Conservation (phyloP, 2,113 vertebrate genomes). For the Mixornis gularis region DNA sequence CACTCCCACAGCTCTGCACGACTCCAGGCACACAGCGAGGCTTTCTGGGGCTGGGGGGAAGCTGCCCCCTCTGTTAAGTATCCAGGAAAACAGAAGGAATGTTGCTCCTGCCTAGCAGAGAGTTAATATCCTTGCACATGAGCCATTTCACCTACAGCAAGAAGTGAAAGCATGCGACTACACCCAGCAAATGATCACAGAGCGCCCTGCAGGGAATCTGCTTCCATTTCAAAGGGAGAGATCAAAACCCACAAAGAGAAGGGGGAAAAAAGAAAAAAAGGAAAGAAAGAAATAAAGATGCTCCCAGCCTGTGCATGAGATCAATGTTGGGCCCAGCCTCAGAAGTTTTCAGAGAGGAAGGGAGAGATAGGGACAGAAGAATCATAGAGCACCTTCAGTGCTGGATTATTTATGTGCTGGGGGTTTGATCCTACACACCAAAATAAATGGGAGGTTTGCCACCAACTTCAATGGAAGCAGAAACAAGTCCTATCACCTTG, state of each 20-base stretch:
- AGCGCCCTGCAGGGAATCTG: constrained; percentile 56
- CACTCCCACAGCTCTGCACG: not conserved
- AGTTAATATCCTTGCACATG: constrained; percentile 54
- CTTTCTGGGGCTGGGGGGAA: not conserved
- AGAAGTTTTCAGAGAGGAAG: constrained; percentile 26
- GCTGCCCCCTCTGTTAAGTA: not conserved
- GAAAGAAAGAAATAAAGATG: not conserved
- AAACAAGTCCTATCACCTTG: constrained; percentile 37
- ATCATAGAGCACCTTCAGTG: not conserved
- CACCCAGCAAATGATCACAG: constrained; percentile 51
- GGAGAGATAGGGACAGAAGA: constrained; percentile 1
- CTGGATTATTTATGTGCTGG: constrained; percentile 36
- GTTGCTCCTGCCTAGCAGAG: constrained; percentile 9
- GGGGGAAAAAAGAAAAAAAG: not conserved
- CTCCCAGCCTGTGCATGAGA: constrained; percentile 18
- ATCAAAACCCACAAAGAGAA: constrained; percentile 42
- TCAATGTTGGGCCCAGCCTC: constrained; percentile 41
- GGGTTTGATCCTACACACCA: constrained; percentile 45
- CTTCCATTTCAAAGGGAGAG: constrained; percentile 60
- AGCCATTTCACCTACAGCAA: constrained; percentile 58
- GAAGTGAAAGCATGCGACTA: constrained; percentile 61
- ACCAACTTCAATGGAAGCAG: constrained; percentile 41
- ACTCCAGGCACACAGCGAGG: not conserved
- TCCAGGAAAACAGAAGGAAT: not conserved
- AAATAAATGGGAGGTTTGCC: constrained; percentile 46